Percentiles rank a stretch among this genome's conserved stretches.
Conservation (phyloP, 1,140 invertebrate species). For the Bilobella aurantiaca region DNA sequence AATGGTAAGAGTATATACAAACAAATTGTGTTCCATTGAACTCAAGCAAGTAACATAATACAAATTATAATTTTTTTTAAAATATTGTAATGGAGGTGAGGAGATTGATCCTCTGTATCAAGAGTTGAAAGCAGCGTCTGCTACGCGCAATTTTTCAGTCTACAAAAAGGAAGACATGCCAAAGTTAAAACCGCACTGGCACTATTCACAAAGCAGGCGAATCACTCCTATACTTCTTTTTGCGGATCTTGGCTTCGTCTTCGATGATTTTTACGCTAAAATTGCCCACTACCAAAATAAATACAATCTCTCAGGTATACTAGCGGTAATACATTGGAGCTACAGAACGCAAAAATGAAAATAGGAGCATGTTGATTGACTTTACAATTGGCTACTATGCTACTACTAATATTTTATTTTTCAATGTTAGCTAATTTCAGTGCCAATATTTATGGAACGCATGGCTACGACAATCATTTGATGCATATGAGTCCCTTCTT, state of each 20-base stretch:
- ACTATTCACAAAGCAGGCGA: constrained; percentile 49
- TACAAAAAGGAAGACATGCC: constrained; percentile 50
- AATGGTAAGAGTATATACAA: constrained; percentile 39
- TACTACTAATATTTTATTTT: neutral
- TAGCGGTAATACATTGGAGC: neutral
- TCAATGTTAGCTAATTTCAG: neutral
- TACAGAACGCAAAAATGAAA: too few species aligned
- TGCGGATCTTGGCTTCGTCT: constrained; percentile 49
- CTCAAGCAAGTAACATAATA: neutral
- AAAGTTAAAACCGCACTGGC: constrained; percentile 45
- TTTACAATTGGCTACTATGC: neutral
- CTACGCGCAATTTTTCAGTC: constrained; percentile 44
- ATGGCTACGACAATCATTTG: constrained; percentile 54
- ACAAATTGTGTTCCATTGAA: neutral
- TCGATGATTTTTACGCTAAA: constrained; percentile 44
- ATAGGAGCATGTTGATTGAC: too few species aligned
- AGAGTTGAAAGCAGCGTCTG: constrained; percentile 42
- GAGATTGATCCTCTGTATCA: constrained; percentile 44
- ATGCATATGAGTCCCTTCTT: constrained; percentile 57
- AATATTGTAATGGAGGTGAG: neutral
- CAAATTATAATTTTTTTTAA: neutral
- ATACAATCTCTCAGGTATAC: constrained; percentile 44
- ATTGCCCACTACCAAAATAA: constrained; percentile 42
- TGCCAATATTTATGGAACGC: constrained; percentile 48
- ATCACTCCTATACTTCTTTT: constrained; percentile 50